Evolutionary conservation across 2,888 invertebrate genomes (phyloP).

Genomic region (Rhagophthalmus giganteus): DNA sequence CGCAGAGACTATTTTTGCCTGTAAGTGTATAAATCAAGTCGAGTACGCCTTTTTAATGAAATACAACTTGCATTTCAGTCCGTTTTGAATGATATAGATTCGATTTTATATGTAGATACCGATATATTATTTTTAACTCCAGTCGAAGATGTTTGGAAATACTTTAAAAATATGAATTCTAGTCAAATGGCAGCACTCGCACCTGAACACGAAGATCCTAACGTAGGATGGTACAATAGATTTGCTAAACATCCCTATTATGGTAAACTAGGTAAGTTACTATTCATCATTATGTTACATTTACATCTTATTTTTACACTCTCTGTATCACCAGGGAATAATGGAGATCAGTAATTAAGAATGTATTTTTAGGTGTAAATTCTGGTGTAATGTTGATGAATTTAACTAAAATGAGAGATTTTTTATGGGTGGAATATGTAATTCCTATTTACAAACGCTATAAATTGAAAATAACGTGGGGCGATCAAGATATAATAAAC

Average conservation of each 20-base stretch:
- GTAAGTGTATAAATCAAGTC: constrained; percentile 64
- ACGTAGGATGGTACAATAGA: constrained; percentile 93
- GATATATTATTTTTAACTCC: constrained; percentile 88
- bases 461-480: constrained; percentile 87
- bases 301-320: no score
- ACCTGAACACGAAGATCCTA: constrained; percentile 90
- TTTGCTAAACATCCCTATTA: constrained; percentile 95
- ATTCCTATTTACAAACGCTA: constrained; percentile 84
- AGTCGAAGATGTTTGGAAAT: constrained; percentile 79
- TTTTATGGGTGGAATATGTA: constrained; percentile 84
- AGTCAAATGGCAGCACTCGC: constrained; percentile 86
- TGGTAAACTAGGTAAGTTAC: constrained; percentile 78
- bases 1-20: constrained; percentile 90
- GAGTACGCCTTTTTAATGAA: neutral
- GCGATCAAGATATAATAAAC: constrained; percentile 96
- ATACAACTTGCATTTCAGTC: constrained; percentile 61
- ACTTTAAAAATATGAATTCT: constrained; percentile 78
- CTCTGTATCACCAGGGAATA: no score
- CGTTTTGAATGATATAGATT: constrained; percentile 76
- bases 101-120: constrained; percentile 89
- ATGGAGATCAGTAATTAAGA: no score
- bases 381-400: constrained; percentile 99
- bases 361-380: constrained; percentile 89
- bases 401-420: constrained; percentile 83
- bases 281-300: no score